Base-by-base conservation (phyloP, 2,797 vertebrate species). In the Peromyscus aztecus region DNA sequence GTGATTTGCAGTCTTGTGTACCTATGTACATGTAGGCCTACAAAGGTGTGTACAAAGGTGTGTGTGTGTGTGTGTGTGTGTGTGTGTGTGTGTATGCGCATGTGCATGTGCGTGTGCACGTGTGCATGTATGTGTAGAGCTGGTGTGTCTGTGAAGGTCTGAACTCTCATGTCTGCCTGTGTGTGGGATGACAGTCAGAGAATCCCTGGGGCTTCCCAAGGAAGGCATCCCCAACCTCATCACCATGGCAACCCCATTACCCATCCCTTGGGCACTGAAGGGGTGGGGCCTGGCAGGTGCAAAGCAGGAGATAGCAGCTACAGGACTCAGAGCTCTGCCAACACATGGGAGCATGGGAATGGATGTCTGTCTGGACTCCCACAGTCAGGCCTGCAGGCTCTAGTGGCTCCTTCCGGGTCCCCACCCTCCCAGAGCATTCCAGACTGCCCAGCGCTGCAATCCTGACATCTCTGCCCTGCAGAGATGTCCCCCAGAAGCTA, bases 171-270 rank as follows among this genome's bases (percentile, higher is more conserved):
- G 52, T 63, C 59, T 88, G 84, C 59, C 63, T 86, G 75, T 19
- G 16, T 75, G 55, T 59, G 29, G 75, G 75, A 23, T 8, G 90
- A 55, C 76, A 37, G 94, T 85, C 0, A 0, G 93, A 29, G 78
- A 46, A 43, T 91, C 91, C 83, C 89, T n/a, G 4, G n/a, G 57
- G 87, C 63, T 85, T 86, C 93, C 91, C 67, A 8, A 87, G 81
- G 89, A 57, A 80, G 86, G 83, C 43, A 5, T 69, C 94, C 84
- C 96, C 4, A 6, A 23, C 29, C 46, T 95, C 1, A 6, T 96
- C 81, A 13, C 84, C 29, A 67, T 1, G 49, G 88, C 90, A 83
- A 84, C 80, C 59, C 43, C 16, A 4, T 13, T 16, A 2, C 59
- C 90, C 11, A 10, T 77, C 88, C 88, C 65, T 40, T 86, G 96